Evolutionary conservation across 2,888 invertebrate species (phyloP), one percentile per base, ranked within the genome.

Genomic region (Heliconius hortense): DNA sequence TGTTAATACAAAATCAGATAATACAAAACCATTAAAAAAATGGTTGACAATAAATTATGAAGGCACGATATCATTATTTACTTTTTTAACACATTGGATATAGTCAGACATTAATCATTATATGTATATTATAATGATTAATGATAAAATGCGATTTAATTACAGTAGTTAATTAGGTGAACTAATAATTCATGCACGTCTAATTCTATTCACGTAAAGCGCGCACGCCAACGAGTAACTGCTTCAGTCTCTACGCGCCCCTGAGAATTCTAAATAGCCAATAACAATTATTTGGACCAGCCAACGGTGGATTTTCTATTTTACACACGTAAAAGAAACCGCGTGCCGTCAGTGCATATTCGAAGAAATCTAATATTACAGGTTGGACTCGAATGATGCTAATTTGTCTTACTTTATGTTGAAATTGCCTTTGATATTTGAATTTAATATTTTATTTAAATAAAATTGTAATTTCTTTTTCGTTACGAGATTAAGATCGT

Each of bases 231-330:
- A 79, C 83, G 76, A 80, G 86, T 93, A 93, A 93, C 93, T 92
- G 94, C 92, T 90, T 86, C 88, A 85, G 87, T 84, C 87, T 89
- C 87, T 85, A 80, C 85, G 82, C 87, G 87, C 87, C 83, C 88
- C 82, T 83, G 88, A 90, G 94, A 93, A 94, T 94, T 92, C 86
- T 93, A 93, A n/a, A 93, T 91, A 82, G 86, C 85, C 84, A 84
- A 84, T 85, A 88, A 90, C 93, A 93, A 94, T 94, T 94, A 94
- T 90, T 90, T 90, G 87, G 86, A 84, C 91, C 93, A 93, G 86
- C 93, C 91, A 93, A 93, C 94, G 90, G 90, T 94, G 91, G 89
- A 93, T 92, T 94, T 94, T 94, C 94, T 93, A 94, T 94, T 94
- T 93, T 93, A 92, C 87, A 91, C 93, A 93, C 92, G 93, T 93